These are phyloP conservation scores for Podargus strigoides DNA, from an alignment of 2,797 vertebrate species.

Conservation along the genomic window DNA sequence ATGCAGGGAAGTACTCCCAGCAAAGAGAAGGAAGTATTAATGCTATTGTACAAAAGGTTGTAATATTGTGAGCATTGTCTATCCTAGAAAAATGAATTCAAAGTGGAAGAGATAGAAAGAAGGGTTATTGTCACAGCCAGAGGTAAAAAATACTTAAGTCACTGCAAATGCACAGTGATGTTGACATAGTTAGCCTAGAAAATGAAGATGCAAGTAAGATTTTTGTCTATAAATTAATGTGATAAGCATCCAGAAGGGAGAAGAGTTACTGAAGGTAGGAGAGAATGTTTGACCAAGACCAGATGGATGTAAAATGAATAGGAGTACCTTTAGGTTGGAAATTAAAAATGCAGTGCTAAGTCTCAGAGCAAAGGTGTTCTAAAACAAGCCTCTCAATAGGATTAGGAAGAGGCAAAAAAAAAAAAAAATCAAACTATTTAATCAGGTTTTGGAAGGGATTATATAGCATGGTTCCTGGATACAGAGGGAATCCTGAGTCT, in stretches of 20 bases:
- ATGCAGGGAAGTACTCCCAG: background rate
- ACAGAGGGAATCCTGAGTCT: background rate
- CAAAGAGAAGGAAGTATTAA: background rate
- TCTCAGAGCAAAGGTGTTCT: slow-evolving; percentile 5
- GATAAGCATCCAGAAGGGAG: background rate
- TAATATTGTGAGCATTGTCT: background rate
- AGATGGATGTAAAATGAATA: background rate
- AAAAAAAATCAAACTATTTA: slow-evolving; percentile 1
- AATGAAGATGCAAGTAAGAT: background rate
- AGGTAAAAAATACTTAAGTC: background rate
- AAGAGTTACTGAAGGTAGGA: background rate
- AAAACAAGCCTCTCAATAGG: background rate
- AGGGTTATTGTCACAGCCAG: background rate
- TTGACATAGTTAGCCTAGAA: background rate
- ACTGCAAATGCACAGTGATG: background rate
- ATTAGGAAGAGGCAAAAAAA: slow-evolving; percentile 1
- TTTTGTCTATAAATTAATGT: background rate
- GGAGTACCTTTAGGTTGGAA: background rate
- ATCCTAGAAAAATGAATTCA: background rate
- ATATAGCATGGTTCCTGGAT: background rate
- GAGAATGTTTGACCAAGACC: background rate
- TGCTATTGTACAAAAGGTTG: background rate
- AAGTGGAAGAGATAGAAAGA: background rate
- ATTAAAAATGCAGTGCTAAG: background rate
- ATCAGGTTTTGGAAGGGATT: slow-evolving; percentile 21